These are phyloP conservation scores for Paradoxurus hermaphroditus DNA, from an alignment of 2,113 vertebrate genomes.

Conservation along the genomic window DNA sequence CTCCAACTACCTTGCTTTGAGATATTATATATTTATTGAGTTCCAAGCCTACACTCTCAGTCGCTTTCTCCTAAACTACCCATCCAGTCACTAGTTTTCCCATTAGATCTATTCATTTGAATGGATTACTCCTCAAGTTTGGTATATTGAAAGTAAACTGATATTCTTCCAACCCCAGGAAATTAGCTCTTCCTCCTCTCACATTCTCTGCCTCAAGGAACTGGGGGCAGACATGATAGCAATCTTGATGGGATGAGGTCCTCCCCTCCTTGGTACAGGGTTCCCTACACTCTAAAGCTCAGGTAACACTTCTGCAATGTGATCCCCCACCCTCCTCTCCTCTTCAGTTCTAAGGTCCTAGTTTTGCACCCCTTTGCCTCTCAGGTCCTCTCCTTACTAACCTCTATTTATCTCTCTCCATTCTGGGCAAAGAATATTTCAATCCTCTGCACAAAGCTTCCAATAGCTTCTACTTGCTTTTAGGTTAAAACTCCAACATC, in stretches of 20 bases:
- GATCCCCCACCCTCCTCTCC: not conserved
- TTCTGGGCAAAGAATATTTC: not conserved
- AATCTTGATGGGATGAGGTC: not conserved
- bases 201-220: not conserved
- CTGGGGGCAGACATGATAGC: not conserved
- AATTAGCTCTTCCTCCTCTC: not conserved
- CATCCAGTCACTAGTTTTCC: not conserved
- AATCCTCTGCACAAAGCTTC: not conserved
- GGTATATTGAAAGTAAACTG: not conserved
- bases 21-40: not conserved
- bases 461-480: not conserved
- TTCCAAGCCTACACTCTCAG: not conserved
- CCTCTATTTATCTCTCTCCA: not conserved
- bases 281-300: not conserved
- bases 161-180: not conserved
- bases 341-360: not conserved
- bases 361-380: not conserved
- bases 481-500: not conserved
- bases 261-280: not conserved
- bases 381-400: not conserved
- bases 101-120: not conserved
- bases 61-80: not conserved
- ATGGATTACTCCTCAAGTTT: not conserved
- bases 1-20: not conserved
- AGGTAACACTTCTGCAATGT: not conserved